phyloP scores from a whole-genome alignment of 2,797 vertebrate species.

The Etheostoma nigrum region DNA sequence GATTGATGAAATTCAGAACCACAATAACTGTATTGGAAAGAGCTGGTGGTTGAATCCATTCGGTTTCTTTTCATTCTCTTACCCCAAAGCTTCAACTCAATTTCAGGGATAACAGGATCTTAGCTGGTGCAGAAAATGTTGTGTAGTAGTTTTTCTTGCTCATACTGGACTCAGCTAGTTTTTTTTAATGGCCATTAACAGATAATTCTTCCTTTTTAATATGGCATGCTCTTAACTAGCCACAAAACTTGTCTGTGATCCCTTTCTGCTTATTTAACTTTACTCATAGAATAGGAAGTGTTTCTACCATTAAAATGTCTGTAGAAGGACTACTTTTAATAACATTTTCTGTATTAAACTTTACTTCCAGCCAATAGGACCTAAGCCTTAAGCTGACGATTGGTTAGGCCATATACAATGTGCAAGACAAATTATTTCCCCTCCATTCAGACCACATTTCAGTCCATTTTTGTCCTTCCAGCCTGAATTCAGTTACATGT shows the following conservation, averaged over 20 bases:
- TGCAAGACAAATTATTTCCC: slow-evolving; percentile 33
- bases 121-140: slow-evolving; percentile 40
- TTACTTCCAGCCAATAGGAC: not conserved
- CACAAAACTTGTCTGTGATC: not conserved
- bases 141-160: slow-evolving; percentile 25
- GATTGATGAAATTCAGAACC: slow-evolving; percentile 52
- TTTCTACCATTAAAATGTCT: not conserved
- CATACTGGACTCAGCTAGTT: not conserved
- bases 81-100: slow-evolving; percentile 40
- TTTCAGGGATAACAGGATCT: slow-evolving; percentile 59
- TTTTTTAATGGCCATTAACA: slow-evolving; percentile 4
- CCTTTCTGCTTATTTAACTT: not conserved
- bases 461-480: slow-evolving; percentile 19
- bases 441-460: slow-evolving; percentile 33
- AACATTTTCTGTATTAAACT: not conserved
- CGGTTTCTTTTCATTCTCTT: slow-evolving; percentile 45
- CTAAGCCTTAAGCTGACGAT: not conserved
- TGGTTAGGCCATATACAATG: not conserved
- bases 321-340: slow-evolving; percentile 1
- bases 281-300: not conserved
- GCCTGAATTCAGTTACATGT: slow-evolving; percentile 43
- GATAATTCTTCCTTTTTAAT: slow-evolving; percentile 1
- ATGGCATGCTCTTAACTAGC: not conserved
- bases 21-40: slow-evolving; percentile 48
- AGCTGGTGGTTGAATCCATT: slow-evolving; percentile 56